phyloP scores from a whole-genome alignment of 2,797 vertebrate species.

The Etheostoma perlongum region DNA sequence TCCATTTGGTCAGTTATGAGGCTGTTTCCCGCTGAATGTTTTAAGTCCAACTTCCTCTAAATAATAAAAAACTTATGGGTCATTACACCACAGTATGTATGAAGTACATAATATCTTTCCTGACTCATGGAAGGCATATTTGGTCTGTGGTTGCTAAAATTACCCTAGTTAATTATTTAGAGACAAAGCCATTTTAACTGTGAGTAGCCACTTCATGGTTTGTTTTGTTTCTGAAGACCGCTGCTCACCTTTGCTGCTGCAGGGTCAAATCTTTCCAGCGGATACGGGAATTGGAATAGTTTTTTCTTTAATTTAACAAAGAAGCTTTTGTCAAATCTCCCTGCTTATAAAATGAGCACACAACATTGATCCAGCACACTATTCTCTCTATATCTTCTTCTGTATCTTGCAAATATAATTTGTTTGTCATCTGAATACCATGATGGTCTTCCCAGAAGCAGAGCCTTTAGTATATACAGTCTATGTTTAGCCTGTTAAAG shows the following conservation, averaged over 20 bases:
- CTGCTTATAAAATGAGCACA: not conserved
- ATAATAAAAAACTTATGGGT: slow-evolving; percentile 59
- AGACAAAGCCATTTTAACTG: slow-evolving; percentile 34
- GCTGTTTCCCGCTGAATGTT: slow-evolving; percentile 35
- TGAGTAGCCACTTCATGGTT: slow-evolving; percentile 20
- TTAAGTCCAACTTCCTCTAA: slow-evolving; percentile 51
- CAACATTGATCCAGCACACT: not conserved
- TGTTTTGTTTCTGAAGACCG: slow-evolving; percentile 52
- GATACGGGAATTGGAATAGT: slow-evolving; percentile 16
- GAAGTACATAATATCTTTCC: slow-evolving; percentile 33
- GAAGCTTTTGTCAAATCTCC: slow-evolving; percentile 14
- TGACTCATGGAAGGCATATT: slow-evolving; percentile 39
- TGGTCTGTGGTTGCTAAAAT: slow-evolving; percentile 54
- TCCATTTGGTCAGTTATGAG: slow-evolving; percentile 33
- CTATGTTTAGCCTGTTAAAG: slow-evolving; percentile 16
- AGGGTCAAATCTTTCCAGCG: slow-evolving; percentile 66
- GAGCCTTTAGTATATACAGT: not conserved
- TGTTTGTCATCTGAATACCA: slow-evolving; percentile 6
- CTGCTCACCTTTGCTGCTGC: slow-evolving; percentile 27
- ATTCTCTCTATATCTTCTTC: not conserved
- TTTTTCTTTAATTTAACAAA: slow-evolving; percentile 27
- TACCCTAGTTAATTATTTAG: slow-evolving; percentile 56
- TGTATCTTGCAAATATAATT: not conserved
- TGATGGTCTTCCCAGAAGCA: not conserved
- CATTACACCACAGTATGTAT: slow-evolving; percentile 26